Conservation (phyloP, 53 echinoderm and acorn worm species). For the Echinarachnius parma region DNA sequence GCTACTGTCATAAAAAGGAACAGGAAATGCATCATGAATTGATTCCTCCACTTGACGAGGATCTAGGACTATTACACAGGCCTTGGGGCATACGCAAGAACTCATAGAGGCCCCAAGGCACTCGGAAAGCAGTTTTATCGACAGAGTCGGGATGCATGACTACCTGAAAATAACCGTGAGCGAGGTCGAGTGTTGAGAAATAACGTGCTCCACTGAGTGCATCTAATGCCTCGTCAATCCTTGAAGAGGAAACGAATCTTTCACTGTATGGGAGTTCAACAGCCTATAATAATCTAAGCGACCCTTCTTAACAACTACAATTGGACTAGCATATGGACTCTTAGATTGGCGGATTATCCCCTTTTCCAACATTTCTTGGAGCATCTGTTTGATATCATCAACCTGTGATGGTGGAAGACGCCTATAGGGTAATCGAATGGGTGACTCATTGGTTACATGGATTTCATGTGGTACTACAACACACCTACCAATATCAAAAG, state of each 20-base stretch:
- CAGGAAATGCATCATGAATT: too few relatives aligned
- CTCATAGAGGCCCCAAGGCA: constrained; percentile 55
- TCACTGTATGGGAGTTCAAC: constrained; percentile 22
- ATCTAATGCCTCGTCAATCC: constrained; percentile 65
- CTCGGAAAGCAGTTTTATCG: constrained; percentile 59
- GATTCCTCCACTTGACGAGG: too few relatives aligned
- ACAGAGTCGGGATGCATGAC: constrained; percentile 40
- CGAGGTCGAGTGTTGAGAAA: constrained; percentile 54
- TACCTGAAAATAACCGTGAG: constrained; percentile 59
- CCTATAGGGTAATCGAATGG: constrained; percentile 29
- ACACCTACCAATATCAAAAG: constrained; percentile 42
- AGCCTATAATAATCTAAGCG: constrained; percentile 37
- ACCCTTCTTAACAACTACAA: constrained; percentile 46
- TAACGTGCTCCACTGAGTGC: constrained; percentile 40
- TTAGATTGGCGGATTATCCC: constrained; percentile 40
- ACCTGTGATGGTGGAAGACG: constrained; percentile 16
- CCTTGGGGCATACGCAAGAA: constrained; percentile 52
- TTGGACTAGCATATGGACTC: constrained; percentile 53
- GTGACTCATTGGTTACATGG: not conserved
- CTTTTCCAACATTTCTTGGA: constrained; percentile 48
- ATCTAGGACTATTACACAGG: constrained; percentile 39
- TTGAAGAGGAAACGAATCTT: constrained; percentile 52
- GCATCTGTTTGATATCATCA: constrained; percentile 30
- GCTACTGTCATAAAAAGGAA: too few relatives aligned
- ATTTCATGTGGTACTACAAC: constrained; percentile 25